A percentile compares a stretch with the other conserved stretches of the same genome.
phyloP scores from a whole-genome alignment of 23 tunicate genomes.

The Styela clava region DNA sequence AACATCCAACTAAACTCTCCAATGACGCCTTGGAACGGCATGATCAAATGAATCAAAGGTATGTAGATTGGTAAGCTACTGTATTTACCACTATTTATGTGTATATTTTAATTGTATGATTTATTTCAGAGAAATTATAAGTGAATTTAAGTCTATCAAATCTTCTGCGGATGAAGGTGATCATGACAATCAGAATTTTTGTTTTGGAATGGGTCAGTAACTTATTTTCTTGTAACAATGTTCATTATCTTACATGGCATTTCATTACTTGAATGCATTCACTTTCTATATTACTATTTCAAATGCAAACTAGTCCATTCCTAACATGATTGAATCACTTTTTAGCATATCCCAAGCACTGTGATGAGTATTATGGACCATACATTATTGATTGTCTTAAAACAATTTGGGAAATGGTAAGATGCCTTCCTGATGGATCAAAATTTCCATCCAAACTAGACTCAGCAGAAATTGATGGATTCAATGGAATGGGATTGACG shows the following conservation, averaged over 20 bases:
- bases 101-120: not conserved
- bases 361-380: conserved; percentile 9
- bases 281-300: no score
- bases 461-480: not conserved
- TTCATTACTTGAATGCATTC: no score
- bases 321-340: no score
- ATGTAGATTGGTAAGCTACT: not conserved
- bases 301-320: no score
- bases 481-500: conserved; percentile 12
- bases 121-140: not conserved
- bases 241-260: no score
- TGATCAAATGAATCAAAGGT: conserved; percentile 1
- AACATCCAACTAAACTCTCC: conserved; percentile 11
- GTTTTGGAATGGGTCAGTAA: conserved; percentile 39
- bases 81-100: not conserved
- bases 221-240: no score
- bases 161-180: conserved; percentile 25
- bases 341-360: no score
- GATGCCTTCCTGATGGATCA: conserved; percentile 8
- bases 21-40: not conserved
- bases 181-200: conserved; percentile 4
- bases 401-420: conserved; percentile 18
- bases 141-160: not conserved
- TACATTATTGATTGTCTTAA: conserved; percentile 18
- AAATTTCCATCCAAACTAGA: conserved; percentile 21